Percentiles rank a stretch among this genome's conserved stretches.
phyloP scores from a whole-genome alignment of 2,113 vertebrate species.

The Heterochromis multidens region DNA sequence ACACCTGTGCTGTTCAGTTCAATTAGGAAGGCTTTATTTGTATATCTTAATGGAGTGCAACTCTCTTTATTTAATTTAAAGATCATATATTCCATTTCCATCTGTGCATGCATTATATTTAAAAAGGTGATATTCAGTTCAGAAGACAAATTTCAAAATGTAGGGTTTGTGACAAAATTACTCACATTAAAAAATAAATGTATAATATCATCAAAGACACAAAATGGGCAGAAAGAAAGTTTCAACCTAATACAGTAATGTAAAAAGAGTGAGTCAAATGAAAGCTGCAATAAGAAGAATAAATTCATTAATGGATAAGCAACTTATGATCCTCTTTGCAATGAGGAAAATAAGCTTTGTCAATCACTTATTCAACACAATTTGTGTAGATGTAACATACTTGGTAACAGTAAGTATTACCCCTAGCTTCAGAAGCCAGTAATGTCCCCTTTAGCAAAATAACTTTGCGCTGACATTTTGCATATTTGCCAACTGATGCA shows the following conservation, averaged over 20 bases:
- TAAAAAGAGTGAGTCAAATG: not conserved
- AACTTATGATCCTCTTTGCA: not conserved
- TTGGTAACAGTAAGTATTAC: not conserved
- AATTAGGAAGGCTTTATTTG: constrained; percentile 71
- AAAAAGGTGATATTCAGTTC: not conserved
- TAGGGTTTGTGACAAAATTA: not conserved
- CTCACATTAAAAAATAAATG: not conserved
- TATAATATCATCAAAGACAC: not conserved
- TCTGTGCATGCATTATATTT: constrained; percentile 28
- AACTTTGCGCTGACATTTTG: not conserved
- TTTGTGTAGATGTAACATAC: not conserved
- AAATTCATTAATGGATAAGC: not conserved
- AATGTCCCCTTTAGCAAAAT: not conserved
- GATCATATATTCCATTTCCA: constrained; percentile 50
- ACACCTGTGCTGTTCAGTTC: constrained; percentile 75
- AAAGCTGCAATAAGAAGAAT: not conserved
- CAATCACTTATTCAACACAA: not conserved
- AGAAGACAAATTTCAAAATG: not conserved
- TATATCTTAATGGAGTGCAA: constrained; percentile 62
- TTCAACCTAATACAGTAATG: not conserved
- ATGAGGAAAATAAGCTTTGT: not conserved
- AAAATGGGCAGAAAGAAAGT: not conserved
- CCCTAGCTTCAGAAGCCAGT: not conserved
- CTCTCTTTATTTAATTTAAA: constrained; percentile 65
- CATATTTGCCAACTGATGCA: not conserved